Evolutionary conservation across 1,140 invertebrate species (phyloP).

Genomic region (Trachelipus rathkii): DNA sequence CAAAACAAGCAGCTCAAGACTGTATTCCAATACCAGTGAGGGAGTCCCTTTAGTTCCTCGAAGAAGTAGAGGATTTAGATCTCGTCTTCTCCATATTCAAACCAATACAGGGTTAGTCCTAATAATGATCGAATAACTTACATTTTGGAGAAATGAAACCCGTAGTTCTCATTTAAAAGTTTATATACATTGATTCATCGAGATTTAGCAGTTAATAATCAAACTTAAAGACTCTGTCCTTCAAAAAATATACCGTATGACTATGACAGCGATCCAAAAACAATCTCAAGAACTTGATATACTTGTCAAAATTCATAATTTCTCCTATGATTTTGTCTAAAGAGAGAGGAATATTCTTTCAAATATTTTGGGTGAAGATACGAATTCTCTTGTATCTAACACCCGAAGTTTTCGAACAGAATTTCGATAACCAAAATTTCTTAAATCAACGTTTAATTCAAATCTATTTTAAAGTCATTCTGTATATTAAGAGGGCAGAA

Average conservation of each 20-base stretch:
- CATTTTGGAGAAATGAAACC: not conserved
- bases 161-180: not conserved
- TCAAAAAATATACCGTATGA: constrained; percentile 6
- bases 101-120: not conserved
- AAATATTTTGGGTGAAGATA: too few relatives aligned
- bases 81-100: not conserved
- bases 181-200: too few relatives aligned
- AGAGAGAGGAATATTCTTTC: too few relatives aligned
- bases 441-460: too few relatives aligned
- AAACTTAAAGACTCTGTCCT: not conserved
- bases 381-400: not conserved
- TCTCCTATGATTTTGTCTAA: too few relatives aligned
- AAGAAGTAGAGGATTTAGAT: not conserved
- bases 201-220: too few relatives aligned
- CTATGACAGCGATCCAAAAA: not conserved
- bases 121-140: not conserved
- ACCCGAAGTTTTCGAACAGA: constrained; percentile 3
- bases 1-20: not conserved
- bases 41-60: not conserved
- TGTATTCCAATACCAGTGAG: too few relatives aligned
- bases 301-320: too few relatives aligned
- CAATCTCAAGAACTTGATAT: too few relatives aligned
- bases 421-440: not conserved
- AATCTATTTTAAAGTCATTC: not conserved
- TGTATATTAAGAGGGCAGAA: constrained; percentile 4